Evolutionary conservation across 2,113 vertebrate species (phyloP), one percentile per base, ranked within the genome.

Genomic region (Tachuris rubrigastra): DNA sequence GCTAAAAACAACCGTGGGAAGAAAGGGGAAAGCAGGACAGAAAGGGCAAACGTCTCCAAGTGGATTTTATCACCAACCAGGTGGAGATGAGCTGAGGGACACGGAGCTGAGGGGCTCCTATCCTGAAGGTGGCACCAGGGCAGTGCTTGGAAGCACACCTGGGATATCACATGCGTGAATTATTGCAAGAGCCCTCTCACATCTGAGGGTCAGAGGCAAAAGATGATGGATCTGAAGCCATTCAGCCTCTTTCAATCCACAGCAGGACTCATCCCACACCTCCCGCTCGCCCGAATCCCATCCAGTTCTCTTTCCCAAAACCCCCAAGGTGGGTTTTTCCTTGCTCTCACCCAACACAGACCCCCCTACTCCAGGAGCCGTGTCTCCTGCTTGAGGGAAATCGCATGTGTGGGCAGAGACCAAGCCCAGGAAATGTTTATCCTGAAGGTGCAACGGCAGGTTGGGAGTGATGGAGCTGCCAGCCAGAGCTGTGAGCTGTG

Each of bases 351-450:
- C 77, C 77, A 30, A 4, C 14, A 14, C 56, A 80, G 74, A 2
- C 15, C 49, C 42, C 27, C 50, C 37, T 27, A 5, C 28, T 68
- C 67, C 52, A 78, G 44, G 62, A 95, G 65, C 87, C 0, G 10
- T 19, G 72, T 69, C 89, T 90, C 81, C 62, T 1, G 24, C 90
- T 67, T 6, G 3, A 44, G 92, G 85, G 87, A 89, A 91, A 63
- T 24, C 8, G 1, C 3, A 1, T 47, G 82, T 56, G 93, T 95
- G 87, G 93, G 85, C 84, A 96, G 85, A 95, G 77, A 91, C 87
- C 1, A 7, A 4, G 3, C 87, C 93, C 37, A 28, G 92, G 92
- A 93, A 75, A 79, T 87, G 90, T 94, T 94, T 90, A 93, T 94
- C 77, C 92, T 85, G 90, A 20, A 95, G 78, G 78, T 41, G 44